A percentile compares a stretch with the other conserved stretches of the same genome.
phyloP scores from a whole-genome alignment of 1,140 invertebrate species.

The Meteorus sp. region DNA sequence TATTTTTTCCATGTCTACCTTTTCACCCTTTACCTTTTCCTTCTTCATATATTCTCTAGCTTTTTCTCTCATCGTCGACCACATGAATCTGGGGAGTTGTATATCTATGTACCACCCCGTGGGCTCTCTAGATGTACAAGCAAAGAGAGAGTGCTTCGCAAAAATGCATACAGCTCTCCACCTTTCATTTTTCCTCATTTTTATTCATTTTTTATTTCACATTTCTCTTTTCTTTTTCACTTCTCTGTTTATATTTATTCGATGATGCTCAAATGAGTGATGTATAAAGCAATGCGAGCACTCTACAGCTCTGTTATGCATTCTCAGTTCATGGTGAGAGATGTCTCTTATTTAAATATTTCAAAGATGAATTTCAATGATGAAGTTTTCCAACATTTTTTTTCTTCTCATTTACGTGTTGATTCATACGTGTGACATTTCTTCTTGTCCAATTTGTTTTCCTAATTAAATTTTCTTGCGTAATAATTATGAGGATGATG shows the following conservation, averaged over 20 bases:
- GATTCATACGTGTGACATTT: no score
- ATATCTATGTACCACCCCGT: conserved; percentile 5
- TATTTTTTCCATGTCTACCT: conserved; percentile 36
- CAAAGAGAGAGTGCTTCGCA: conserved; percentile 7
- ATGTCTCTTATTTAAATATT: conserved; percentile 1
- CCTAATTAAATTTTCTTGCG: no score
- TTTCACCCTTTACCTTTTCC: conserved; percentile 26
- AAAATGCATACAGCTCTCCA: conserved; percentile 12
- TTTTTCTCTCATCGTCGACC: neutral
- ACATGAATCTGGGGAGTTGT: neutral
- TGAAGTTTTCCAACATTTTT: no score
- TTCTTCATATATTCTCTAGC: neutral
- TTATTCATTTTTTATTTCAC: conserved; percentile 14
- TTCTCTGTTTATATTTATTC: conserved; percentile 18
- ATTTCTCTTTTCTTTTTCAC: conserved; percentile 3
- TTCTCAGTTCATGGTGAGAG: neutral
- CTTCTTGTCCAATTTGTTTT: no score
- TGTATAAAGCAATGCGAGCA: conserved; percentile 2
- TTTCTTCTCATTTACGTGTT: no score
- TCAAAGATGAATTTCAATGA: neutral
- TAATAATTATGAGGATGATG: no score
- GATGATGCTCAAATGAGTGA: neutral
- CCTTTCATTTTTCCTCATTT: neutral
- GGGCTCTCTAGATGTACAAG: conserved; percentile 3
- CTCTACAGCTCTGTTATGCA: conserved; percentile 4